Evolutionary conservation across 2,797 vertebrate genomes (phyloP).

Genomic region (Sebastes vulpes): DNA sequence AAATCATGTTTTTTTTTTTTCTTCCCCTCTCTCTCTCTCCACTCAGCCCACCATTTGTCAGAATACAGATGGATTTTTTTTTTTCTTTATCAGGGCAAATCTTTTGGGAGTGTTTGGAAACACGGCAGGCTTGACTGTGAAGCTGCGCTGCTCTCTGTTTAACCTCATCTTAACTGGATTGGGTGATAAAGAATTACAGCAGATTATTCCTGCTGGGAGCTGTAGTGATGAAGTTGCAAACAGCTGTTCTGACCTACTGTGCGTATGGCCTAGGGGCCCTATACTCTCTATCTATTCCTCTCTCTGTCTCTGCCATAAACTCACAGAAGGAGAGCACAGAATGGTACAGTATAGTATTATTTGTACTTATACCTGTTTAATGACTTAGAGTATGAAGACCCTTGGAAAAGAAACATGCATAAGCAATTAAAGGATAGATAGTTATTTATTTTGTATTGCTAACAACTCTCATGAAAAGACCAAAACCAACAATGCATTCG

Average conservation of each 20-base stretch:
- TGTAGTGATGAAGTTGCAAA: conserved; percentile 13
- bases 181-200: conserved; percentile 53
- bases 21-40: conserved; percentile 17
- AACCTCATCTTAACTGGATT: conserved; percentile 60
- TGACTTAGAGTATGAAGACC: not conserved
- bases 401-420: not conserved
- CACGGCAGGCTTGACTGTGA: conserved; percentile 32
- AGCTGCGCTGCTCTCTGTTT: conserved; percentile 56
- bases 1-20: conserved; percentile 51
- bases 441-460: not conserved
- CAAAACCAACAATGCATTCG: not conserved
- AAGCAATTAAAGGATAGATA: not conserved
- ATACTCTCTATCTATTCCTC: not conserved
- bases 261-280: not conserved
- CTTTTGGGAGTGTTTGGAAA: conserved; percentile 72
- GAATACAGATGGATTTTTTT: conserved; percentile 53
- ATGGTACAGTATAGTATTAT: not conserved
- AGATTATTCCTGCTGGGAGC: conserved; percentile 61
- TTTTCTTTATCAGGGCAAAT: conserved; percentile 42
- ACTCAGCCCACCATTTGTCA: conserved; percentile 52
- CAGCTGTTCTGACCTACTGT: conserved; percentile 16
- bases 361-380: not conserved
- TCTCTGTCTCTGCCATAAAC: not conserved
- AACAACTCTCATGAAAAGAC: not conserved
- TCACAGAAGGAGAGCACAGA: not conserved